phyloP scores from a whole-genome alignment of 2,113 vertebrate genomes.

The Laterallus jamaicensis region DNA sequence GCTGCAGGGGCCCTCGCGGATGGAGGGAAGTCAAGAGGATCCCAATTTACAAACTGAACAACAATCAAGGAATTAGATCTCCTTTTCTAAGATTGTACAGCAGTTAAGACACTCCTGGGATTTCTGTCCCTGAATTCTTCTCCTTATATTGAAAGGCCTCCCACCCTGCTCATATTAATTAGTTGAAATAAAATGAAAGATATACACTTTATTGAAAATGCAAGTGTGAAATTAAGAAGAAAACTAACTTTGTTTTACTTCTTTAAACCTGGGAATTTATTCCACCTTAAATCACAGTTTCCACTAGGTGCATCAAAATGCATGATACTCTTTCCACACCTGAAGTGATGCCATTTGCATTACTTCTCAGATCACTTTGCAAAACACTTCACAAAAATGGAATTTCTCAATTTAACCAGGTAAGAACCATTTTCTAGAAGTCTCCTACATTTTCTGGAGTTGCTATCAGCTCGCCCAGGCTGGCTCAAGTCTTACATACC shows the following conservation, averaged over 20 bases:
- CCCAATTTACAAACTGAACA: not conserved
- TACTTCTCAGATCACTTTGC: not conserved
- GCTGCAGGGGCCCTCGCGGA: accelerated
- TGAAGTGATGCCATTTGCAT: not conserved
- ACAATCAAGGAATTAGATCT: not conserved
- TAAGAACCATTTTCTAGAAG: not conserved
- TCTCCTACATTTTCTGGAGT: not conserved
- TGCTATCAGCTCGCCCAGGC: not conserved
- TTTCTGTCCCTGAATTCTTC: not conserved
- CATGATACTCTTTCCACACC: accelerated
- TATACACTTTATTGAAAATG: not conserved
- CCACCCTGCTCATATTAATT: not conserved
- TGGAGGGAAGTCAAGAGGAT: not conserved
- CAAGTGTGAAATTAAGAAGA: not conserved
- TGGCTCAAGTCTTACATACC: not conserved
- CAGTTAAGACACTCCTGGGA: not conserved
- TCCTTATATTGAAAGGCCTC: not conserved
- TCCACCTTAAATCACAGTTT: not conserved
- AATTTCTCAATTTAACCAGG: not conserved
- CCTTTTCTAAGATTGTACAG: not conserved
- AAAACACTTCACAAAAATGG: not conserved
- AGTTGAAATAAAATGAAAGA: not conserved
- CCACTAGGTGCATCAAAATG: not conserved
- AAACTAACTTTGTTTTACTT: not conserved
- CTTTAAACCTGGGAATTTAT: not conserved